These are phyloP conservation scores for Pterostichus madidus DNA, from an alignment of 2,888 invertebrate species.

Conservation along the genomic window DNA sequence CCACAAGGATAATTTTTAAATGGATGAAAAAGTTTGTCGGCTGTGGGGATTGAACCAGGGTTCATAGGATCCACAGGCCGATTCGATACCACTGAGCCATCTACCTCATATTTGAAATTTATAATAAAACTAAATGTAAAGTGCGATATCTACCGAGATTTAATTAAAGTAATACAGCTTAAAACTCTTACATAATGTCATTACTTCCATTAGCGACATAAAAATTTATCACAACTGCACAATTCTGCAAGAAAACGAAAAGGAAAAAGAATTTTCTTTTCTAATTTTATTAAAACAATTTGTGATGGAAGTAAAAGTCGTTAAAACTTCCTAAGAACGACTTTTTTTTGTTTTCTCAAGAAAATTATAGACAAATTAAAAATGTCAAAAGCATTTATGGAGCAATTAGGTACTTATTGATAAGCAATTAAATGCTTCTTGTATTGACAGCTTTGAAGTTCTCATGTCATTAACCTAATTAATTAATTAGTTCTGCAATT, in stretches of 20 bases:
- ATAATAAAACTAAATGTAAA: too few species aligned
- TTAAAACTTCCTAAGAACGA: conserved; percentile 14
- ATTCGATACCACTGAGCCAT: too few species aligned
- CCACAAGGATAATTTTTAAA: too few species aligned
- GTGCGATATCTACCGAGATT: too few species aligned
- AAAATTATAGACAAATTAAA: conserved; percentile 22
- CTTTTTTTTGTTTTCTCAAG: conserved; percentile 7
- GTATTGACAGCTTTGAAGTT: conserved; percentile 35
- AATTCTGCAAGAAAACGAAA: not conserved
- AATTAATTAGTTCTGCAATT: conserved; percentile 8
- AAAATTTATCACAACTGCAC: conserved; percentile 9
- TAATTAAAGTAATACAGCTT: too few species aligned
- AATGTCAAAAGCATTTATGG: not conserved
- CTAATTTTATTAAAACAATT: conserved; percentile 43
- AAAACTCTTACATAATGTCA: not conserved
- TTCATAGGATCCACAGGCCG: too few species aligned
- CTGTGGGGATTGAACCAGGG: too few species aligned
- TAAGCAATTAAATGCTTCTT: conserved; percentile 16
- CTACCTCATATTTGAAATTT: too few species aligned
- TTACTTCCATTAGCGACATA: not conserved
- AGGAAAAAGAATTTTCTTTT: conserved; percentile 20
- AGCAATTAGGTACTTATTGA: conserved; percentile 38
- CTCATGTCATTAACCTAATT: conserved; percentile 12
- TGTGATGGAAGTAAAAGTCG: not conserved
- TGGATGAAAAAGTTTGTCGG: too few species aligned